Conservation (phyloP, 1,140 invertebrate genomes). For the Drosophila mayri region DNA sequence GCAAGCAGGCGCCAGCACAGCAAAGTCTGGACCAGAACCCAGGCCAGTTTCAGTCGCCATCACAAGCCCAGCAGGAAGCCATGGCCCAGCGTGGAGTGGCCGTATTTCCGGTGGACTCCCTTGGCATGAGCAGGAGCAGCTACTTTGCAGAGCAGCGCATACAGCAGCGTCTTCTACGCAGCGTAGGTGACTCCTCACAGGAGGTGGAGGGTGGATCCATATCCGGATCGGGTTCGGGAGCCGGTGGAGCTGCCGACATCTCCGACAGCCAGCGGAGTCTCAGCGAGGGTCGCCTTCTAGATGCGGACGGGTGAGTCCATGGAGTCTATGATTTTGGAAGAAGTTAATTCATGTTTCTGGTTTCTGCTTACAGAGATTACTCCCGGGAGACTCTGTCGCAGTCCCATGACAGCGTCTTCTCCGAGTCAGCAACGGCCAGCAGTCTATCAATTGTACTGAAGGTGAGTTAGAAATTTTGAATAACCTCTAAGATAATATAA, state of each 20-base stretch:
- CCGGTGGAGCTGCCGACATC: slow-evolving; percentile 60
- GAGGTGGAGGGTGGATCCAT: slow-evolving; percentile 51
- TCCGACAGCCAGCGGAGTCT: slow-evolving; percentile 82
- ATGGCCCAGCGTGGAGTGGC: slow-evolving; percentile 76
- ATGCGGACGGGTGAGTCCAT: slow-evolving; percentile 73
- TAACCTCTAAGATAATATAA: background rate
- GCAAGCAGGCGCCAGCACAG: slow-evolving; percentile 47
- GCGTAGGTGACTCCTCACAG: slow-evolving; percentile 76
- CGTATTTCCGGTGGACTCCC: slow-evolving; percentile 67
- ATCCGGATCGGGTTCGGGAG: slow-evolving; percentile 32
- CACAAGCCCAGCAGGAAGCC: slow-evolving; percentile 39
- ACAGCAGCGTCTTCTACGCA: slow-evolving; percentile 66
- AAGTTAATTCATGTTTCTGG: background rate
- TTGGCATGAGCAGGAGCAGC: slow-evolving; percentile 61
- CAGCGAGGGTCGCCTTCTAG: slow-evolving; percentile 80
- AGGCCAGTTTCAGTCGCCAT: slow-evolving; percentile 26
- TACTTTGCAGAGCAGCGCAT: slow-evolving; percentile 59
- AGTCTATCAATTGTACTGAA: slow-evolving; percentile 81
- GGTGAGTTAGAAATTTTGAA: slow-evolving; percentile 47
- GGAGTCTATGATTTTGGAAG: background rate
- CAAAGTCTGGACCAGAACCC: slow-evolving; percentile 13
- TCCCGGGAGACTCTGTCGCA: slow-evolving; percentile 77
- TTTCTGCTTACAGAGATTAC: slow-evolving; percentile 61
- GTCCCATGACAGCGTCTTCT: slow-evolving; percentile 84
- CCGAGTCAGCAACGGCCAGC: slow-evolving; percentile 84